Conservation (phyloP, 1,140 invertebrate genomes). For the Diabrotica undecimpunctata region DNA sequence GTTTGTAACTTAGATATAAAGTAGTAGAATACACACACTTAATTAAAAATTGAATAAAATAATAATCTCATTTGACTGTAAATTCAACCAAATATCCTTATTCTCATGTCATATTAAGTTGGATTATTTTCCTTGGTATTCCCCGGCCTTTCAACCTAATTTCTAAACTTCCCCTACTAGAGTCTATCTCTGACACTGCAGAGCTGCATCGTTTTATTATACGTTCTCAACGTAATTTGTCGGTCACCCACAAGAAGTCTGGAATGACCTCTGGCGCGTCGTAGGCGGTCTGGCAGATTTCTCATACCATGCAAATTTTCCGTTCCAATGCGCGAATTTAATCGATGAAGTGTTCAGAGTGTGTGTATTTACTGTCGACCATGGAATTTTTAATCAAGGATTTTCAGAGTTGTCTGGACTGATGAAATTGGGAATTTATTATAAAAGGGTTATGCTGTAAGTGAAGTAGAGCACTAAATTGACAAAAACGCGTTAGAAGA, state of each 20-base stretch:
- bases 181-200: not conserved
- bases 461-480: not conserved
- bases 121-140: not conserved
- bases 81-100: too few relatives aligned
- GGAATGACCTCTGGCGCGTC: slow-evolving; percentile 1
- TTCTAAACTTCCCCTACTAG: not conserved
- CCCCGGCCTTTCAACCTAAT: not conserved
- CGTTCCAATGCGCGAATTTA: not conserved
- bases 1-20: too few relatives aligned
- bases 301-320: slow-evolving; percentile 5
- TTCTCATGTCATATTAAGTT: too few relatives aligned
- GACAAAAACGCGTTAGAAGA: not conserved
- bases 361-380: not conserved
- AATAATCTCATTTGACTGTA: too few relatives aligned
- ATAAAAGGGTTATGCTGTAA: not conserved
- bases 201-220: not conserved
- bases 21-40: too few relatives aligned
- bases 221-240: slow-evolving; percentile 3
- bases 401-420: not conserved
- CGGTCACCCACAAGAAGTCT: slow-evolving; percentile 9
- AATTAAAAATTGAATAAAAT: too few relatives aligned
- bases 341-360: not conserved
- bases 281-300: slow-evolving; percentile 7
- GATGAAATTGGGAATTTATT: not conserved
- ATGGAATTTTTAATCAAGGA: slow-evolving; percentile 1